phyloP scores from a whole-genome alignment of 2,797 vertebrate genomes.

The Dallia pectoralis region DNA sequence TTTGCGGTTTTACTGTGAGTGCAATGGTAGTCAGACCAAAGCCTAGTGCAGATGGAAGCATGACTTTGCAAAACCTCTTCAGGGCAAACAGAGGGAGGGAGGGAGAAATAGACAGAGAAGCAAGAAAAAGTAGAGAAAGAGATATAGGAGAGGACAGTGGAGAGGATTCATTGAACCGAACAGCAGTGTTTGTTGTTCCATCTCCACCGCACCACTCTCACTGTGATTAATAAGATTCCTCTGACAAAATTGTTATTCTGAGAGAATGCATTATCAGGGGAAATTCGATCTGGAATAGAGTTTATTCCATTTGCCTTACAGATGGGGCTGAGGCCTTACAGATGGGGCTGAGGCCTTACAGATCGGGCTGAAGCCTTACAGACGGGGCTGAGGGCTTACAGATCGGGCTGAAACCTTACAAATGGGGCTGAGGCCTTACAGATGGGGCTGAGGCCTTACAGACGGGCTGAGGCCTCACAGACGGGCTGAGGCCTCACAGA shows the following conservation, averaged over 20 bases:
- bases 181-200: not conserved
- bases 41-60: slow-evolving; percentile 9
- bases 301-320: not conserved
- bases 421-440: not conserved
- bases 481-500: no score
- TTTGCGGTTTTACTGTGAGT: not conserved
- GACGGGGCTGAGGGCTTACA: not conserved
- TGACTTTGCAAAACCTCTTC: slow-evolving; percentile 16
- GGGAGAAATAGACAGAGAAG: not conserved
- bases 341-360: not conserved
- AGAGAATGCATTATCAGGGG: not conserved
- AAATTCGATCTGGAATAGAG: not conserved
- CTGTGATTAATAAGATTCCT: not conserved
- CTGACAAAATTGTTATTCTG: not conserved
- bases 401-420: no score
- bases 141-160: not conserved
- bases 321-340: no score
- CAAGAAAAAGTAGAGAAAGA: not conserved
- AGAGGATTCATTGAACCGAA: not conserved
- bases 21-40: not conserved
- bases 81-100: not conserved
- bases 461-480: no score
- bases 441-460: not conserved
- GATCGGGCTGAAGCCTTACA: not conserved
- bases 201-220: not conserved